Evolutionary conservation across 2,113 vertebrate genomes (phyloP).

Genomic region (Vulpes lagopus): DNA sequence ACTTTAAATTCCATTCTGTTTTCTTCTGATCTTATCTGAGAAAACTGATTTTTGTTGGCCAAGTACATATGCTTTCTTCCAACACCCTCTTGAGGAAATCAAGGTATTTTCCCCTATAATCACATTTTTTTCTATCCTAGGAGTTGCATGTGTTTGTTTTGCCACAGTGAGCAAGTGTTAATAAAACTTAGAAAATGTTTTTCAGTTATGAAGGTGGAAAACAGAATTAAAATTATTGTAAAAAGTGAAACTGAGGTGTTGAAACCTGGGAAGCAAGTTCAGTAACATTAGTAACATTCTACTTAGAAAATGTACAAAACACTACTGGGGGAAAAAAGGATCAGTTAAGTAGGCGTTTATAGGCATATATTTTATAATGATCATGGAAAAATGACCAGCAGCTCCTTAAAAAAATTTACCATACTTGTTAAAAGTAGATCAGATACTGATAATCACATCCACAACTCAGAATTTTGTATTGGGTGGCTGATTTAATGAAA

Average conservation of each 20-base stretch:
- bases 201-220: slow-evolving; percentile 20
- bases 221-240: slow-evolving; percentile 33
- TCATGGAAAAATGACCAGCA: not conserved
- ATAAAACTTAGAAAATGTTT: slow-evolving; percentile 28
- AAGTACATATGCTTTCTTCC: not conserved
- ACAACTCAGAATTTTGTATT: not conserved
- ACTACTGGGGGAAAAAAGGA: slow-evolving; percentile 14
- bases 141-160: slow-evolving; percentile 30
- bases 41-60: slow-evolving; percentile 59
- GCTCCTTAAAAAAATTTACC: not conserved
- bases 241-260: not conserved
- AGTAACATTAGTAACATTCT: slow-evolving; percentile 19
- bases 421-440: not conserved
- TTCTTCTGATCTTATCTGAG: slow-evolving; percentile 57
- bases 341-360: not conserved
- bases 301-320: not conserved
- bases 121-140: not conserved
- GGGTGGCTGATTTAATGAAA: not conserved
- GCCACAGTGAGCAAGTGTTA: not conserved
- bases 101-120: not conserved
- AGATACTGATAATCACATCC: not conserved
- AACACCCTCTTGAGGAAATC: not conserved
- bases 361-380: not conserved
- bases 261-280: slow-evolving; percentile 22
- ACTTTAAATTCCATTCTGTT: slow-evolving; percentile 12